Percentiles rank a stretch among this genome's conserved stretches.
Evolutionary conservation across 1,140 invertebrate genomes (phyloP).

Genomic region (Uloborus diversus): DNA sequence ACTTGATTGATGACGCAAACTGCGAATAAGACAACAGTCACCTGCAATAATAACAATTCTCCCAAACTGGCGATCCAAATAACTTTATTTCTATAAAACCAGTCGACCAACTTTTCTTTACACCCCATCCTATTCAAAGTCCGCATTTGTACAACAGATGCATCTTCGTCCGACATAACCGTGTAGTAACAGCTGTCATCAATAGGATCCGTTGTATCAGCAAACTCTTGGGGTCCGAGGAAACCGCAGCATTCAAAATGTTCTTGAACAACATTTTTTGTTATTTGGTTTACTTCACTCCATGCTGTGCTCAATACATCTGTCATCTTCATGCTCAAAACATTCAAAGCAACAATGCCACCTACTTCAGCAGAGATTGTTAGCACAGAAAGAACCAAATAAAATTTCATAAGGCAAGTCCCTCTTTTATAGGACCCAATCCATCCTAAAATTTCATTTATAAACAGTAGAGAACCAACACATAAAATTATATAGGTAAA

Average conservation of each 20-base stretch:
- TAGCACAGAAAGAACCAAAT: constrained; percentile 63
- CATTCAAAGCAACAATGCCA: constrained; percentile 65
- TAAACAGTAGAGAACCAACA: constrained; percentile 65
- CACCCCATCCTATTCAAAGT: constrained; percentile 62
- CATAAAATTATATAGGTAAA: constrained; percentile 65
- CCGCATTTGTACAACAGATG: constrained; percentile 38
- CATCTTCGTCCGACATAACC: constrained; percentile 17
- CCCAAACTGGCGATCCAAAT: constrained; percentile 64
- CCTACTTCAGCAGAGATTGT: constrained; percentile 65
- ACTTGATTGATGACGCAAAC: constrained; percentile 54
- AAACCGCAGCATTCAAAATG: constrained; percentile 67
- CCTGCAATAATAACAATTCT: constrained; percentile 56
- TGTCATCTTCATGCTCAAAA: constrained; percentile 63
- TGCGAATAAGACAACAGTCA: constrained; percentile 43
- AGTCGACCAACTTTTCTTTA: constrained; percentile 62
- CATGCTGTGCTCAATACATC: constrained; percentile 66
- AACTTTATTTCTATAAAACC: constrained; percentile 64
- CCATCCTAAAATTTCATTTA: constrained; percentile 62
- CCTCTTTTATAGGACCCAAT: constrained; percentile 58
- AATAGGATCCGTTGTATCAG: constrained; percentile 65
- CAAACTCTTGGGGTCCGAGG: constrained; percentile 67
- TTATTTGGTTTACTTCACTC: constrained; percentile 67
- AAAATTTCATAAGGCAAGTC: constrained; percentile 59
- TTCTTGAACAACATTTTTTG: constrained; percentile 65
- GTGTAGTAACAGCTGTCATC: constrained; percentile 65